Evolutionary conservation across 2,797 vertebrate genomes (phyloP).

Genomic region (Octomys mimax): DNA sequence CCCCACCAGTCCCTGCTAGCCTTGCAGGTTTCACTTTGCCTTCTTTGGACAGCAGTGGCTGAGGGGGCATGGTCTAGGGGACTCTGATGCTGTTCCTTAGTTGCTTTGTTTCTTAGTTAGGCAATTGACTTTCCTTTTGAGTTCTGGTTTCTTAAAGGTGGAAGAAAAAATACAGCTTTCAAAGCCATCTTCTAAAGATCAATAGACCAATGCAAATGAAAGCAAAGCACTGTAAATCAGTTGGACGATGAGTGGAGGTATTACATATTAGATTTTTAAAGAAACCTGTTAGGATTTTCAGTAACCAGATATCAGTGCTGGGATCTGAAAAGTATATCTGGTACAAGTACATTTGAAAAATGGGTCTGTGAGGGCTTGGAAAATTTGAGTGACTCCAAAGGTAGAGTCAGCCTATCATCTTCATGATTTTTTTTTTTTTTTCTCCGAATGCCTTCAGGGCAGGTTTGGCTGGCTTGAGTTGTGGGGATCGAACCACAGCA

Average conservation of each 20-base stretch:
- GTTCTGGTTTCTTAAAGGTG: slow-evolving; percentile 37
- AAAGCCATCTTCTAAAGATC: neutral
- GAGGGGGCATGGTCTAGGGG: neutral
- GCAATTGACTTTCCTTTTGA: slow-evolving; percentile 13
- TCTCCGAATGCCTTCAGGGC: no score
- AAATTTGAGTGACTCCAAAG: neutral
- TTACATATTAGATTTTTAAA: neutral
- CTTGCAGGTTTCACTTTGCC: neutral
- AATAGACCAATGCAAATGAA: neutral
- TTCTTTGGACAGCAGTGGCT: neutral
- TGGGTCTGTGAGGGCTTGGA: neutral
- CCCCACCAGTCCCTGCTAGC: neutral
- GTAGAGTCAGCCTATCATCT: neutral
- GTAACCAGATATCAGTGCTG: neutral
- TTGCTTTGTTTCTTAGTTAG: slow-evolving; percentile 1
- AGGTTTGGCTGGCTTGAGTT: no score
- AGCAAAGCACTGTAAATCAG: neutral
- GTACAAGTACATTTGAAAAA: slow-evolving; percentile 20
- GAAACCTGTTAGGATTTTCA: neutral
- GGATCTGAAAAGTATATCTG: slow-evolving; percentile 33
- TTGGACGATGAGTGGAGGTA: neutral
- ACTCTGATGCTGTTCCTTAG: slow-evolving; percentile 7
- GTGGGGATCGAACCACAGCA: no score
- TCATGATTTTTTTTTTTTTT: neutral
- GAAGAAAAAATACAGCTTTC: slow-evolving; percentile 1